These are phyloP conservation scores for Eupithecia subumbrata DNA, from an alignment of 2,888 invertebrate species.

Conservation along the genomic window DNA sequence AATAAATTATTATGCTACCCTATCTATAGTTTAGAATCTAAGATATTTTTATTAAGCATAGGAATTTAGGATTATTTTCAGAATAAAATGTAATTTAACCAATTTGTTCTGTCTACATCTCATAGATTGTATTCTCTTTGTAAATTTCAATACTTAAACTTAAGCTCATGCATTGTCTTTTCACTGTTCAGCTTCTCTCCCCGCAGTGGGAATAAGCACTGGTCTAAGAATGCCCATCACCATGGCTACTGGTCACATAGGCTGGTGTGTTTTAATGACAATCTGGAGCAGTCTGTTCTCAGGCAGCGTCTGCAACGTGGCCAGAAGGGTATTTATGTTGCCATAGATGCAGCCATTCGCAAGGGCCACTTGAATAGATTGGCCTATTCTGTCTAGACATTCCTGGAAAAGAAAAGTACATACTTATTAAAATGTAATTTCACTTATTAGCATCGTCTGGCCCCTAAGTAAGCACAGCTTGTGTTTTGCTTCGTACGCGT, in stretches of 20 bases:
- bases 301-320: slow-evolving; percentile 85
- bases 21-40: background rate
- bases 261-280: slow-evolving; percentile 85
- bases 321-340: slow-evolving; percentile 88
- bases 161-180: background rate
- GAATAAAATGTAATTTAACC: background rate
- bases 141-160: background rate
- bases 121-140: background rate
- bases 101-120: background rate
- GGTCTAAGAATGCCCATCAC: background rate
- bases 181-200: background rate
- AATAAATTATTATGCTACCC: too few relatives aligned
- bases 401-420: slow-evolving; percentile 71
- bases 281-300: slow-evolving; percentile 86
- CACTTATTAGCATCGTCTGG: background rate
- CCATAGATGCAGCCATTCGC: slow-evolving; percentile 92
- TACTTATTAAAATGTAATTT: background rate
- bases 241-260: slow-evolving; percentile 58
- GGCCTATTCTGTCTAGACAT: slow-evolving; percentile 91
- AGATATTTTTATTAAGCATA: background rate
- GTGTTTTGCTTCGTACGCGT: too few relatives aligned
- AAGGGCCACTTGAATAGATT: slow-evolving; percentile 92
- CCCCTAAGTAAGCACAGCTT: too few relatives aligned
- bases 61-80: background rate
- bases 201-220: too few relatives aligned